Evolutionary conservation across 1,140 invertebrate species (phyloP), one percentile per base, ranked within the genome.

Genomic region (Branchinecta lynchi): DNA sequence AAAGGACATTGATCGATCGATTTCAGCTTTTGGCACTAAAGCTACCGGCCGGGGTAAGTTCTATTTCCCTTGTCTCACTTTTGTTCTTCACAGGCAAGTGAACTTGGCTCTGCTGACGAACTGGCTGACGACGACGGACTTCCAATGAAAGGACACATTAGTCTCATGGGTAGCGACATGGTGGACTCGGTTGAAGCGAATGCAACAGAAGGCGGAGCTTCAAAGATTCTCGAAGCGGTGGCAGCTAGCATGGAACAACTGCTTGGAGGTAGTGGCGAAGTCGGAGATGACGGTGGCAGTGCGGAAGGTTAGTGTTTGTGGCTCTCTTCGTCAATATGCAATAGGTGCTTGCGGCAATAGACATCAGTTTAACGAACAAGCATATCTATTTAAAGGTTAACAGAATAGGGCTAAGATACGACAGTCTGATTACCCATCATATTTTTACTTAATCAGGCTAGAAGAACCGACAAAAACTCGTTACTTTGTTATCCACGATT

Each of bases 271-370:
- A 60, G 51, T 20, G 51, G 51, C 3, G 51, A 60, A 60, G 17
- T 20, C 3, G 12, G 12, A 15, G 51, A 60, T 20, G 51, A 20
- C 12, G 51, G 51, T 15, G 51, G 51, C 12, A 60, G 51, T 60
- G 51, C 51, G 17, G 51, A 60, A 60, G 51, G 51, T 60, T 3
- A 60, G 17, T 32, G 32, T 32, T 32, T 32, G 2, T 5, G 32
- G 32, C 32, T n/a, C 2, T 32, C 32, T 32, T 32, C 1, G 5
- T 5, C 32, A 32, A 32, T 32, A 32, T 5, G 9, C 76, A 84
- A 5, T 81, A 79, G 3, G 82, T 84, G 72, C 76, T 85, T 68
- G 77, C 84, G 69, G 78, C 73, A 44, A 79, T 80, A 70, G 77
- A 81, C 68, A 67, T 72, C 71, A 76, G 75, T 69, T 75, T 66